Base-by-base conservation (phyloP, 1,140 invertebrate species). In the Paramacrobiotus metropolitanus region DNA sequence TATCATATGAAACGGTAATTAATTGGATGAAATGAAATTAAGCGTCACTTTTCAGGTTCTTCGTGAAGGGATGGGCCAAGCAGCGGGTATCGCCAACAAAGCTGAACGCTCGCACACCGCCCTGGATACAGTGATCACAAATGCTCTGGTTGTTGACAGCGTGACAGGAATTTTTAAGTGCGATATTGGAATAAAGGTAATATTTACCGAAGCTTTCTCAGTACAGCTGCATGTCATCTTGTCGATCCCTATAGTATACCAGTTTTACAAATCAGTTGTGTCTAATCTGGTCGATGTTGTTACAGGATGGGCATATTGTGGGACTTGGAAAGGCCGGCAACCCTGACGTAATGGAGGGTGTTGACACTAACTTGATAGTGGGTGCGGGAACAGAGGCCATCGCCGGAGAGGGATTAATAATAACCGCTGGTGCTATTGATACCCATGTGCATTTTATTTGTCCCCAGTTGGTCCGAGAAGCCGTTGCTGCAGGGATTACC, bases 321-420 rank as follows among this genome's bases (percentile, higher is more conserved):
- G 71, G 68, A 9, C 70, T 75, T 31, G 73, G 73, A 1, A 74
- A 74, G 65, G 70, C 72, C 21, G 73, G 73, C 4, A 75, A 74
- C 61, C 71, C 71, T 3, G 72, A 74, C 31, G 64, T 71, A 9
- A 73, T 74, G 73, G 67, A 70, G n/a, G 67, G 66, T 0, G 68
- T 73, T 0, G 59, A 67, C 34, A 59, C 67, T 15, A 67, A 65
- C 18, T 44, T 74, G 65, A 60, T 73, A 0, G 66, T 72, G 1
- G 73, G 72, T 0, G 69, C 68, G 1, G 67, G 71, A 1, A 75
- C 73, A 2, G 73, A 75, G 61, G 71, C 68, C 1, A 72, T 75
- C 30, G 68, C 72, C 2, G 73, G 69, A 2, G 73, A 74, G 62
- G 70, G 70, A 2, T 59, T 69, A 30, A 72, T 75, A 15, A 31